Conservation (phyloP, 2,797 vertebrate genomes). For the Coregonus suidteri region DNA sequence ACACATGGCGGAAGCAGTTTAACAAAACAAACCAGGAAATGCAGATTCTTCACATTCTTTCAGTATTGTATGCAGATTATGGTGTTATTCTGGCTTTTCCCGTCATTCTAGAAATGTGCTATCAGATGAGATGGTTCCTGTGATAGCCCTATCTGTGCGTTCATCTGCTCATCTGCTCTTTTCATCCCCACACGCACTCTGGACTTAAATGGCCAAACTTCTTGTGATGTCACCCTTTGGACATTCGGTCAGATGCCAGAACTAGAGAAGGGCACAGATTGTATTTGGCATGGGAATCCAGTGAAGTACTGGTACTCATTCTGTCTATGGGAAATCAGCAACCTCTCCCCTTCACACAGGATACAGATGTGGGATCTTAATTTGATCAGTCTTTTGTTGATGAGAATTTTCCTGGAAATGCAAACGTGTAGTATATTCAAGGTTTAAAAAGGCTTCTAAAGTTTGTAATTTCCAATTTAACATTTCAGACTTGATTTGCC, state of each 20-base stretch:
- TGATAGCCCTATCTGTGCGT: neutral
- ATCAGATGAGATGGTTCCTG: constrained; percentile 10
- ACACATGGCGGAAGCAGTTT: neutral
- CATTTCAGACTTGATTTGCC: no score
- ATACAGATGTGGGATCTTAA: neutral
- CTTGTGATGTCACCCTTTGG: constrained; percentile 8
- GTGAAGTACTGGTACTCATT: constrained; percentile 9
- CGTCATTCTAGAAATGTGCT: neutral
- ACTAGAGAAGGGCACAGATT: constrained; percentile 17
- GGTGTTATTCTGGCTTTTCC: neutral
- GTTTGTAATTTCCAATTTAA: no score
- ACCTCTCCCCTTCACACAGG: constrained; percentile 19
- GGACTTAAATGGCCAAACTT: constrained; percentile 10
- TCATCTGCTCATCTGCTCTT: neutral
- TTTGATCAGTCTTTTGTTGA: no score
- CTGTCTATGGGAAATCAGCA: constrained; percentile 11
- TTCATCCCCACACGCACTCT: constrained; percentile 9
- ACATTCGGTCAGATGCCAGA: constrained; percentile 21
- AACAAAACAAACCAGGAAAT: neutral
- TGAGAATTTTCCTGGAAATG: no score
- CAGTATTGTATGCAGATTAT: neutral
- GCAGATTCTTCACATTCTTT: neutral
- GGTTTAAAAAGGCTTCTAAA: no score
- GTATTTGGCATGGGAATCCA: constrained; percentile 36
- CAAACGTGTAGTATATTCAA: no score